Conservation (phyloP, 2,113 vertebrate species). For the Ptychochromis oligacanthus region DNA sequence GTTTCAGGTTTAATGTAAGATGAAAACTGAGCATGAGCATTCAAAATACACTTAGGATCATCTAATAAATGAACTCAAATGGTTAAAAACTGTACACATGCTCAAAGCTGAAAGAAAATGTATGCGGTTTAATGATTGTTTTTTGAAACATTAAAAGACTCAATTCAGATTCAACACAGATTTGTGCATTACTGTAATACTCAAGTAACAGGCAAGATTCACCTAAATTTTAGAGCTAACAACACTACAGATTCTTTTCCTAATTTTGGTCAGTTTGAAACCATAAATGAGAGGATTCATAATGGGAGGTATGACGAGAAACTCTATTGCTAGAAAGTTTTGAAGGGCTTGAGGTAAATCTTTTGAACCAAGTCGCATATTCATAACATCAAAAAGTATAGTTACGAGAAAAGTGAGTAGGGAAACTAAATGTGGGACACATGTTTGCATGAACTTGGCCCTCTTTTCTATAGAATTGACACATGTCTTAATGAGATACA, state of each 20-base stretch:
- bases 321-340: slow-evolving; percentile 50
- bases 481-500: slow-evolving; percentile 57
- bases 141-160: too few species aligned
- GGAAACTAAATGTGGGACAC: slow-evolving; percentile 57
- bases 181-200: too few species aligned
- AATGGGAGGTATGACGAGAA: slow-evolving; percentile 54
- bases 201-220: background rate
- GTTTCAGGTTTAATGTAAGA: too few species aligned
- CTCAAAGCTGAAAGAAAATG: too few species aligned
- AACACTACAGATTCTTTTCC: background rate
- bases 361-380: slow-evolving; percentile 5
- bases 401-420: slow-evolving; percentile 26
- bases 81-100: too few species aligned
- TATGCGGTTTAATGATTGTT: too few species aligned
- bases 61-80: too few species aligned
- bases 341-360: slow-evolving; percentile 4
- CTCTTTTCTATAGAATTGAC: slow-evolving; percentile 40
- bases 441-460: slow-evolving; percentile 61
- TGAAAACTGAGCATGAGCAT: too few species aligned
- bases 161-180: too few species aligned
- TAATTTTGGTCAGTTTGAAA: slow-evolving; percentile 55
- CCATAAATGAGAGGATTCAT: slow-evolving; percentile 71
- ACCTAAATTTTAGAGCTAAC: background rate
- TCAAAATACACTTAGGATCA: too few species aligned
- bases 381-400: slow-evolving; percentile 19